Evolutionary conservation across 2,113 vertebrate genomes (phyloP), one percentile per base, ranked within the genome.

Genomic region (Mormoops blainvillei): DNA sequence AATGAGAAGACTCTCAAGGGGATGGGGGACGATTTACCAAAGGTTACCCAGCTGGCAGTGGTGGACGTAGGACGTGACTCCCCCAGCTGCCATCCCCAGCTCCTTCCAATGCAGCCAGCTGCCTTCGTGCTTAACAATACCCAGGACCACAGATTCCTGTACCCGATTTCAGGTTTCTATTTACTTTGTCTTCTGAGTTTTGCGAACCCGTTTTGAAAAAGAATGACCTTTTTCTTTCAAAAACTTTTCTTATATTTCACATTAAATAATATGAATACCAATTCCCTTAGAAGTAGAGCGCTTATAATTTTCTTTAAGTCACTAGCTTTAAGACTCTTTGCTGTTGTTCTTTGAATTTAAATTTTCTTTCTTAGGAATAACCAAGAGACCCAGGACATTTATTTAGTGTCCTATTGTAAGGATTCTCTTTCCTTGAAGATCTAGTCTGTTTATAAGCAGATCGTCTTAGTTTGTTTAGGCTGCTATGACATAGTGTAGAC

Each of bases 231-330:
- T 4, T 88, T 54, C 87, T 91, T 86, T 22, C 76, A 73, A 92
- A 95, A 92, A 26, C 41, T 70, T 28, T 68, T 38, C 80, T 52
- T 93, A 93, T 67, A 94, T 81, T 97, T 97, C 68, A 82, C 50
- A 84, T 94, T 88, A 31, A 10, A 76, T 84, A 94, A 93, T 91
- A 84, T 56, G 63, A 88, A 88, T 91, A 20, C 70, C 74, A 91
- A 94, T 89, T 92, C 50, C 70, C 41, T 86, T 92, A 73, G 6
- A 61, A 58, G 61, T 85, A 43, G 54, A 50, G 41, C 20, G 31
- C 48, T 91, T 85, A 89, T 93, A 77, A 50, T 92, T 96, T 91
- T 91, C 73, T 89, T 83, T 83, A 94, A 70, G 14, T 48, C 16
- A 26, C 15, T 4, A 26, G 48, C 48, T 87, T 91, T 4, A 41